phyloP scores from a whole-genome alignment of 2,113 vertebrate species.

The Balaeniceps rex region DNA sequence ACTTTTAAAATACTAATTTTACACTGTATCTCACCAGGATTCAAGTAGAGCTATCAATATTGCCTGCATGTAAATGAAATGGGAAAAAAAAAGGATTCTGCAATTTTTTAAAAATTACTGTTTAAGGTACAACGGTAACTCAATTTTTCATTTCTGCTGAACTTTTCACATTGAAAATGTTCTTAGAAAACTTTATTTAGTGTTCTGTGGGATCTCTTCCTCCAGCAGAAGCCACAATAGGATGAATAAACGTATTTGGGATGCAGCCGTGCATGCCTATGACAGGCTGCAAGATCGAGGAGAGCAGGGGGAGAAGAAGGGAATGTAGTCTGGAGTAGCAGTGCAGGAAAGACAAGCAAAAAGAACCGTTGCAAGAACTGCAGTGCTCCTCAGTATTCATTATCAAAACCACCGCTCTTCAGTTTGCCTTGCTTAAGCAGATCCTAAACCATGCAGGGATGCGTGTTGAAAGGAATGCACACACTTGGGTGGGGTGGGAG shows the following conservation, averaged over 20 bases:
- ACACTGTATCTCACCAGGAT: neutral
- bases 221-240: neutral
- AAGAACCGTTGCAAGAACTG: neutral
- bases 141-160: neutral
- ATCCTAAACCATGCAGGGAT: neutral
- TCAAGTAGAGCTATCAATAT: neutral
- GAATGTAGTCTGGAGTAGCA: neutral
- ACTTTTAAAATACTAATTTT: neutral
- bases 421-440: neutral
- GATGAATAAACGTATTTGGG: neutral
- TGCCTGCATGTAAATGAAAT: neutral
- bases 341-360: neutral
- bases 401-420: neutral
- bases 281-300: accelerated
- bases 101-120: neutral
- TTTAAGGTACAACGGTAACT: neutral
- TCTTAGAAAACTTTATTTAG: neutral
- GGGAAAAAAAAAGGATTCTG: neutral
- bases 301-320: neutral
- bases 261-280: accelerated
- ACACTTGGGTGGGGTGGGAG: accelerated
- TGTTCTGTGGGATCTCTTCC: neutral
- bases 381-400: accelerated
- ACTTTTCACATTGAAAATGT: neutral
- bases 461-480: neutral